A percentile compares a stretch with the other conserved stretches of the same genome.
Conservation (phyloP, 2,888 invertebrate genomes). For the Spilosoma lubricipeda region DNA sequence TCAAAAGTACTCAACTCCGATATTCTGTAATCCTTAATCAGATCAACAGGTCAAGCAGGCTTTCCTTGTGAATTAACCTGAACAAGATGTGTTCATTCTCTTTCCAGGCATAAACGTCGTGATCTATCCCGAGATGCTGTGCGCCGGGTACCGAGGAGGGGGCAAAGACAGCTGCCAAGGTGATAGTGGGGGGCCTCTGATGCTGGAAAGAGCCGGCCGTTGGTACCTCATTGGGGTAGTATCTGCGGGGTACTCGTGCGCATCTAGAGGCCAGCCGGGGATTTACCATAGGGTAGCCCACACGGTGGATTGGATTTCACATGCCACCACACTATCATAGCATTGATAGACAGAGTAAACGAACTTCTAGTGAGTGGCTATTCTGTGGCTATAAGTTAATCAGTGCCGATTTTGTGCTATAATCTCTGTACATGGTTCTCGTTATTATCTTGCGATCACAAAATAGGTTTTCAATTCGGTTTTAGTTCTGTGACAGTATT, state of each 20-base stretch:
- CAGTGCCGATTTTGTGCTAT: background rate
- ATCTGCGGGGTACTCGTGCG: constrained; percentile 97
- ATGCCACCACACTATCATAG: constrained; percentile 84
- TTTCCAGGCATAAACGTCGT: constrained; percentile 93
- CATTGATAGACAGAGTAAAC: constrained; percentile 30
- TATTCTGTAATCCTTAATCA: too few relatives aligned
- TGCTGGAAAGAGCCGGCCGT: constrained; percentile 94
- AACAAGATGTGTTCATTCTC: background rate
- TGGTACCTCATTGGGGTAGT: constrained; percentile 97
- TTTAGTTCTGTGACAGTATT: background rate
- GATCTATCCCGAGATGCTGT: constrained; percentile 98
- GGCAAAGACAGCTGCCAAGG: constrained; percentile 93
- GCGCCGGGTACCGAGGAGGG: constrained; percentile 96
- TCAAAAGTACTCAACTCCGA: too few relatives aligned
- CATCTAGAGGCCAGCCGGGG: constrained; percentile 96
- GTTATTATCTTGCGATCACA: background rate
- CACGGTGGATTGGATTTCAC: constrained; percentile 96
- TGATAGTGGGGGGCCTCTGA: constrained; percentile 95
- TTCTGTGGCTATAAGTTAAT: constrained; percentile 37
- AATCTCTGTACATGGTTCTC: background rate
- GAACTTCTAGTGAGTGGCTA: constrained; percentile 28
- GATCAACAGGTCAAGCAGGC: too few relatives aligned
- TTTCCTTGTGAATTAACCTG: background rate
- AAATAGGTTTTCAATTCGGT: background rate
- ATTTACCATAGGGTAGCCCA: constrained; percentile 97